Percentiles rank a stretch among this genome's conserved stretches.
Evolutionary conservation across 2,113 vertebrate genomes (phyloP).

Genomic region (Dermatemys mawii): DNA sequence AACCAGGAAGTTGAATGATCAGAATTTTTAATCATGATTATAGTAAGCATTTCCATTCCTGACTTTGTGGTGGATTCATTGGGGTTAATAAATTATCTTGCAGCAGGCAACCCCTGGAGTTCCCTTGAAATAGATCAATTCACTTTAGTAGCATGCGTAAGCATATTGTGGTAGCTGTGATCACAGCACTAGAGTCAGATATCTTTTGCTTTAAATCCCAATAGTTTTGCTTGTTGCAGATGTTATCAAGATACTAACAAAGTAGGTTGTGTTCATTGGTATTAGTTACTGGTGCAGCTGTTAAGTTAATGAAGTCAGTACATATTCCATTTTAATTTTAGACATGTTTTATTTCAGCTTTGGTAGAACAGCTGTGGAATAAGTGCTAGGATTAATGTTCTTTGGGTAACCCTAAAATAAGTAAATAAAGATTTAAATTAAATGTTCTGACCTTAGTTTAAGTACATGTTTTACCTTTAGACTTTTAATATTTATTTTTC

Average conservation of each 20-base stretch:
- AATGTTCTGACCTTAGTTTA: background rate
- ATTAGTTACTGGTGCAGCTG: constrained; percentile 71
- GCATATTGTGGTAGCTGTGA: constrained; percentile 22
- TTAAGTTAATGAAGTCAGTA: constrained; percentile 74
- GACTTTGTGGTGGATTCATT: background rate
- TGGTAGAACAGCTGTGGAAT: constrained; percentile 63
- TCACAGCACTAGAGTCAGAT: background rate
- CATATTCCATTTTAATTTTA: constrained; percentile 71
- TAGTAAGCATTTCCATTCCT: background rate
- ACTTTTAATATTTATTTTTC: constrained; percentile 3
- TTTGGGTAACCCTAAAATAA: constrained; percentile 44
- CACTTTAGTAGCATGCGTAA: background rate
- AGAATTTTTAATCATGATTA: background rate
- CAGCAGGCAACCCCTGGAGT: background rate
- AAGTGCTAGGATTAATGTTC: constrained; percentile 58
- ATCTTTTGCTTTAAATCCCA: constrained; percentile 4
- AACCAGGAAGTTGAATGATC: background rate
- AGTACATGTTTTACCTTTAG: constrained; percentile 19
- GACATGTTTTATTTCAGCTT: constrained; percentile 71
- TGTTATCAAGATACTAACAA: constrained; percentile 49
- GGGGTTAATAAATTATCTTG: background rate
- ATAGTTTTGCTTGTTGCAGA: constrained; percentile 51
- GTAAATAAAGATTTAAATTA: background rate
- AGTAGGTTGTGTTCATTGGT: constrained; percentile 42
- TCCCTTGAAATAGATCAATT: constrained; percentile 15